Percentiles rank a stretch among this genome's conserved stretches.
phyloP scores from a whole-genome alignment of 2,113 vertebrate species.

The human region GRCh38 chr1:179744001-179744500 shows the following conservation, averaged over 20 bases:
- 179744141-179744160: not conserved
- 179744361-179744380: not conserved
- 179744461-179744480: not conserved
- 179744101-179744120: rapidly evolving
- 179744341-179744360: not conserved
- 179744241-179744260: not conserved
- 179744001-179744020: not conserved
- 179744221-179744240: not conserved
- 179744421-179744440: not conserved
- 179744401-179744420: not conserved
- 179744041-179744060: not conserved
- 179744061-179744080: not conserved
- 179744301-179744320: not conserved
- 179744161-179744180: not conserved
- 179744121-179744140: not conserved
- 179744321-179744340: not conserved
- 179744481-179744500: not conserved
- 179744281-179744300: not conserved
- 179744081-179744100: not conserved
- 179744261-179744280: not conserved
- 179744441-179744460: not conserved
- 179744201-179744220: not conserved
- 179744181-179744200: not conserved
- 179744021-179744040: not conserved
- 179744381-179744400: not conserved